These are phyloP conservation scores for Epinephelus cyanopodus DNA, from an alignment of 2,113 vertebrate species.

Conservation along the genomic window DNA sequence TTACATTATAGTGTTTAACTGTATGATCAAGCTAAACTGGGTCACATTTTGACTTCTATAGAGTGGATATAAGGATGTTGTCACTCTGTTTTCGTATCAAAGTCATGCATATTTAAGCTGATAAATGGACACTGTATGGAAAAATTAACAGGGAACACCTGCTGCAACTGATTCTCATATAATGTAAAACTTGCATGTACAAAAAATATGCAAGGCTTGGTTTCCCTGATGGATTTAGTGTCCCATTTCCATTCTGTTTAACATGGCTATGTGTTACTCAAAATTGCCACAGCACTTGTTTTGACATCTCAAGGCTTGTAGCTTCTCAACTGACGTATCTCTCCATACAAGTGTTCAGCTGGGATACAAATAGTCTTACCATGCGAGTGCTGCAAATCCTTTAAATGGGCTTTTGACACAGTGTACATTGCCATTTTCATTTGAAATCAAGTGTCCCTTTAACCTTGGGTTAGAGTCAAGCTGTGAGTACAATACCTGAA, in stretches of 20 bases:
- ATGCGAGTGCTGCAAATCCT: conserved; percentile 11
- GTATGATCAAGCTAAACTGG: neutral
- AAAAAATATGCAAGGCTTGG: neutral
- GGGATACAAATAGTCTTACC: neutral
- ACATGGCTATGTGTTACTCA: neutral
- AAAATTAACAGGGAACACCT: neutral
- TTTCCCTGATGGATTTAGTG: neutral
- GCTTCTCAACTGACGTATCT: neutral
- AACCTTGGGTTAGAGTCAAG: conserved; percentile 28
- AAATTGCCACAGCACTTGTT: neutral
- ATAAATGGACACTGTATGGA: neutral
- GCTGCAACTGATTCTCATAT: neutral
- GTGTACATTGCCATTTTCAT: conserved; percentile 5
- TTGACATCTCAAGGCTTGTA: neutral
- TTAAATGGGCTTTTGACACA: conserved; percentile 10
- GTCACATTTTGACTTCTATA: too few relatives aligned
- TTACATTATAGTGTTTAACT: neutral
- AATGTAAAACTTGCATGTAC: neutral
- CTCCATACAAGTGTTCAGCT: neutral
- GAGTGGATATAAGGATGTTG: neutral
- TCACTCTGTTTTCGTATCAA: neutral
- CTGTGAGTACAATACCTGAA: conserved; percentile 2
- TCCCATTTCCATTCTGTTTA: neutral
- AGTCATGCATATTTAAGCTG: neutral
- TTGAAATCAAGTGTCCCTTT: conserved; percentile 1